phyloP scores from a whole-genome alignment of 1,140 invertebrate genomes.

The Cardiocondyla obscurior region DNA sequence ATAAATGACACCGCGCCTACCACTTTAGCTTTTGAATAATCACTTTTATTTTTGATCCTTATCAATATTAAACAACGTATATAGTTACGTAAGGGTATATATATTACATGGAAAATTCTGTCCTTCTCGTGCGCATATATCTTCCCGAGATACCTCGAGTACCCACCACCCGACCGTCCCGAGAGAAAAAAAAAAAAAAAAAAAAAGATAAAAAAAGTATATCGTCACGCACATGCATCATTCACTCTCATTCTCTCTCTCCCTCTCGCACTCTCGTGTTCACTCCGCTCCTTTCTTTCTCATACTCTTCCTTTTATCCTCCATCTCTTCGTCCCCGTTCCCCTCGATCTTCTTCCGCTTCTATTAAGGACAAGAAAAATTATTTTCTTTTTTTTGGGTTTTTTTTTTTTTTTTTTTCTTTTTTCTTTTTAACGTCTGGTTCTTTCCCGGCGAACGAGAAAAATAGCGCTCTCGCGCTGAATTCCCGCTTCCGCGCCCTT shows the following conservation, averaged over 20 bases:
- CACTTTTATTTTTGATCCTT: constrained; percentile 82
- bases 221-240: constrained; percentile 28
- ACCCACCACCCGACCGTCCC: constrained; percentile 52
- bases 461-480: background rate
- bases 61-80: constrained; percentile 83
- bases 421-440: too few species aligned
- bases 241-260: constrained; percentile 26
- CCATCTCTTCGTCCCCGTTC: background rate
- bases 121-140: constrained; percentile 75
- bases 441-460: constrained; percentile 31
- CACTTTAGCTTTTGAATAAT: constrained; percentile 77
- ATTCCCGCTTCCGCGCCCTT: too few species aligned
- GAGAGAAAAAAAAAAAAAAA: constrained; percentile 64
- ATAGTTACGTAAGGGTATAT: constrained; percentile 81
- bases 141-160: constrained; percentile 67
- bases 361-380: constrained; percentile 15
- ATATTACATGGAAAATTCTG: constrained; percentile 83
- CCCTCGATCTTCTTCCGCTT: background rate
- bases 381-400: constrained; percentile 1
- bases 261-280: constrained; percentile 20
- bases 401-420: too few species aligned
- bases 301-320: background rate
- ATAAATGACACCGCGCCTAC: background rate
- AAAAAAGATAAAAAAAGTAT: too few species aligned
- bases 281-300: constrained; percentile 17